A percentile compares a stretch with the other conserved stretches of the same genome.
Evolutionary conservation across 2,888 invertebrate species (phyloP).

Genomic region (Hirtodrosophila confusa): DNA sequence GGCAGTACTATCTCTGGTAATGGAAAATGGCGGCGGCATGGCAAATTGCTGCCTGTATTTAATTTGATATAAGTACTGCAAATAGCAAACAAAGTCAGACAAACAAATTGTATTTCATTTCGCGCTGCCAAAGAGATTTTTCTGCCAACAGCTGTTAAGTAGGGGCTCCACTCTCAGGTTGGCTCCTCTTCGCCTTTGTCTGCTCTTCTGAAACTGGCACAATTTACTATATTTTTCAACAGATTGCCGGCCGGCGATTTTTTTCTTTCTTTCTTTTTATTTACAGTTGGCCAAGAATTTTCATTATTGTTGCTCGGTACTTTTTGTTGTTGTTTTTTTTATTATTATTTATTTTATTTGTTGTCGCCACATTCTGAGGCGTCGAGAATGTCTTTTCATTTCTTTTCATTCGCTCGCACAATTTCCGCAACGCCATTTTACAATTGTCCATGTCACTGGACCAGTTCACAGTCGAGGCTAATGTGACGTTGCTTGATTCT

Average conservation of each 20-base stretch:
- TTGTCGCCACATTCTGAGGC: constrained; percentile 36
- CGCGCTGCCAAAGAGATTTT: constrained; percentile 37
- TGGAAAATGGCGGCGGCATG: constrained; percentile 24
- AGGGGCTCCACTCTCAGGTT: constrained; percentile 16
- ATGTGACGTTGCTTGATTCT: constrained; percentile 31
- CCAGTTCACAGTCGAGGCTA: constrained; percentile 27
- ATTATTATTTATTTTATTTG: constrained; percentile 38
- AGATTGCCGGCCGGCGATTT: constrained; percentile 39
- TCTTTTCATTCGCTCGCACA: constrained; percentile 65
- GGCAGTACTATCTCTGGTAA: neutral
- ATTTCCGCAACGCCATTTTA: constrained; percentile 76
- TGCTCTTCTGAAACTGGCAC: constrained; percentile 62
- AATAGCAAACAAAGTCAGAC: constrained; percentile 31
- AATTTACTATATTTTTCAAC: constrained; percentile 60
- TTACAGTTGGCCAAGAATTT: constrained; percentile 61
- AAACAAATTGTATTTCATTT: constrained; percentile 71
- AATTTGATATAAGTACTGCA: constrained; percentile 39
- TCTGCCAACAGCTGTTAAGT: constrained; percentile 8
- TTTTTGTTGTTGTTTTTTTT: constrained; percentile 19
- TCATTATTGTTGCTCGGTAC: constrained; percentile 19
- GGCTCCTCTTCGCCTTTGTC: constrained; percentile 51
- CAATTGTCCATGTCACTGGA: constrained; percentile 60
- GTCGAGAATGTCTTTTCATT: constrained; percentile 42
- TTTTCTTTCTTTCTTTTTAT: constrained; percentile 27
- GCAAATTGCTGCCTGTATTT: constrained; percentile 45